Evolutionary conservation across 2,113 vertebrate species (phyloP), one percentile per base, ranked within the genome.

Genomic region (Chitala chitala): DNA sequence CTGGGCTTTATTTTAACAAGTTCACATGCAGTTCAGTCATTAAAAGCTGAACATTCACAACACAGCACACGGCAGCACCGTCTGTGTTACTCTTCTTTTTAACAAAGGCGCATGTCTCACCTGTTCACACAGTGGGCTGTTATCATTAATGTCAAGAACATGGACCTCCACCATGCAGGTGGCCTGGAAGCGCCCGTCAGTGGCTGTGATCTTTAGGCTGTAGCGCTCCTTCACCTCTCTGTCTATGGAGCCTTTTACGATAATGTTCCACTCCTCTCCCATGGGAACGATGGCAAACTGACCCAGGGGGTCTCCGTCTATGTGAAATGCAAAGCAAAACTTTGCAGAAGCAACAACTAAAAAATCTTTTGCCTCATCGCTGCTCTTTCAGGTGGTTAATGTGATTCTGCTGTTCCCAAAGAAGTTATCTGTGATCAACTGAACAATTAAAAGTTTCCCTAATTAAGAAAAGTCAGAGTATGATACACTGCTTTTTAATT

Each of bases 101-200:
- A 38, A 38, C 4, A 63, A 22, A 9, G 31, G 59, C 33, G 33
- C 31, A 38, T 0, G 2, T 29, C 86, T 86, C 75, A 99, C 97
- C 94, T 98, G 92, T 13, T 93, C 90, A n/a, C 96, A 99, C 76
- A 92, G 86, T 0, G 96, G 97, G 74, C 89, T 95, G 87, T 99
- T 98, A 84, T 99, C 97, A 42, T 99, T 99, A 85, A 94, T 89
- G 82, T 99, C 97, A 80, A 97, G 81, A 69, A 99, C 93, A 24
- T 93, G 93, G 78, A 99, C 80, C 70, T 98, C 94, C 63, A 96
- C 92, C 0, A 83, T 83, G 0, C 93, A 88, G 0, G 90, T 88
- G 31, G 92, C 89, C 83, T 98, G 93, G 72, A 95, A 98, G 80
- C 92, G 95, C 70, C 97, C 97, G 40, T 99, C 97, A 0, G 95